Base-by-base conservation (phyloP, 2,797 vertebrate species). In the Todus mexicanus region DNA sequence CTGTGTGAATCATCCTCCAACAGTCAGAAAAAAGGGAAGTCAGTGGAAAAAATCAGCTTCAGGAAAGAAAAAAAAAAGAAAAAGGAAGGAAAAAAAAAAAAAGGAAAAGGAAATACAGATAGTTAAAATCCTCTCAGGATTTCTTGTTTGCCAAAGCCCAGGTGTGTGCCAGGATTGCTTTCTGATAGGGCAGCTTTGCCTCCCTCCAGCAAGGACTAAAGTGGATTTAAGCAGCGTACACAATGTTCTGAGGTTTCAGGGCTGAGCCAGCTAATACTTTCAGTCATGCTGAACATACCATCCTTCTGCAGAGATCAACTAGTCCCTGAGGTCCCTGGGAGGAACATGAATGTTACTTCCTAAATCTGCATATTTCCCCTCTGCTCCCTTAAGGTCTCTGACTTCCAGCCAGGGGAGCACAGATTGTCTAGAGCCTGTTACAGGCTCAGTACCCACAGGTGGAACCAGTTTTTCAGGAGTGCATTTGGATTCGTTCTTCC, bases 211-310 rank as follows among this genome's bases (percentile, higher is more conserved):
- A 50, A 33, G 25, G 68, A 74, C 93, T 93, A 74, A 84, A 89
- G 59, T 73, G 91, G 83, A 86, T 90, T 92, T 84, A 71, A 23
- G 37, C 76, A 82, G 82, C 1, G 35, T 57, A 94, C 92, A 84
- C 73, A 61, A 37, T 73, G 89, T 96, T 93, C 93, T 73, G 87
- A 81, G 87, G 79, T 89, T 86, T 56, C 66, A 72, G 85, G 93
- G 73, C 84, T 90, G 70, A 94, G 93, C 60, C 85, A 93, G 89
- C 76, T 88, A 66, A 92, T 92, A 54, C 84, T 79, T 85, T 50
- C 91, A 73, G 76, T 79, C 89, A 81, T 90, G 82, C 94, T 92
- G 95, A 95, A 95, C 92, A 93, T 95, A 61, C 92, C 89, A 79
- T 89, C 73, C 93, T 40, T 69, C 75, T 81, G 71, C 5, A 88